These are phyloP conservation scores for Colossoma macropomum DNA, from an alignment of 2,113 vertebrate genomes.

Conservation along the genomic window DNA sequence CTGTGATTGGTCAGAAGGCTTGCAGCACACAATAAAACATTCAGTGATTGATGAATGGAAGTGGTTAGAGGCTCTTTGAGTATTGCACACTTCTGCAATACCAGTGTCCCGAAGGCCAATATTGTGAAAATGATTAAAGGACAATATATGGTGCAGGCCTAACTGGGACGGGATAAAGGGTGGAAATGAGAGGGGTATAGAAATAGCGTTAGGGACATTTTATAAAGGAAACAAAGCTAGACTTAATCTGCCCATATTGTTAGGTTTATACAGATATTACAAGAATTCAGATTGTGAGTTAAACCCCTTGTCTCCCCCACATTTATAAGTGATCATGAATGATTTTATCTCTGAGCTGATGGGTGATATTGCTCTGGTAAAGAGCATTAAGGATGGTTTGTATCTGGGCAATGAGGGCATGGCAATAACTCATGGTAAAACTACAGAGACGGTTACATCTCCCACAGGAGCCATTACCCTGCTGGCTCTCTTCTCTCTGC, in stretches of 20 bases:
- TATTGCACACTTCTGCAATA: not conserved
- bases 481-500: slow-evolving; percentile 6
- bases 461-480: not conserved
- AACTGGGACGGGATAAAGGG: not conserved
- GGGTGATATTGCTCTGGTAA: not conserved
- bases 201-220: not conserved
- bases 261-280: not conserved
- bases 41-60: too few species aligned
- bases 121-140: not conserved
- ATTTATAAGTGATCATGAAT: too few species aligned
- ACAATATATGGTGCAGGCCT: not conserved
- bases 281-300: not conserved
- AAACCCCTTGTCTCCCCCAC: not conserved
- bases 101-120: not conserved
- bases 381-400: not conserved
- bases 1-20: not conserved
- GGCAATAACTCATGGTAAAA: not conserved
- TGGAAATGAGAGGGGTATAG: not conserved
- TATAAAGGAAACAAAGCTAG: not conserved
- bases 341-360: not conserved
- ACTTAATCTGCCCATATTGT: not conserved
- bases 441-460: not conserved
- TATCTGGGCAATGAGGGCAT: not conserved
- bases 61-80: not conserved
- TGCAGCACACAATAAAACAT: not conserved